Conservation (phyloP, 2,113 vertebrate species). For the Xyrauchen texanus region DNA sequence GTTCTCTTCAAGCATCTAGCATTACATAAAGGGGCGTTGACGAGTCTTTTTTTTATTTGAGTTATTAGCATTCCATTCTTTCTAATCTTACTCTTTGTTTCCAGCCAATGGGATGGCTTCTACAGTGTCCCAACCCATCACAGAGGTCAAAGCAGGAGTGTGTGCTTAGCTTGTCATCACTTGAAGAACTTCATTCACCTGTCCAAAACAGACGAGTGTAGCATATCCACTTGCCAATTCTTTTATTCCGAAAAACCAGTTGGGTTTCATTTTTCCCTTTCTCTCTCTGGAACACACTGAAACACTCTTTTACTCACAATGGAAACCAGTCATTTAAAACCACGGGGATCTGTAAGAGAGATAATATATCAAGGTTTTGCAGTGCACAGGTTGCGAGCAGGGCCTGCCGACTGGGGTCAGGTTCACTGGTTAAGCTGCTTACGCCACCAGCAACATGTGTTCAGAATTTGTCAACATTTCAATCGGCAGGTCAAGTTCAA, state of each 20-base stretch:
- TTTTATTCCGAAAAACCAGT: slow-evolving; percentile 38
- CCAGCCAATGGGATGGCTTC: neutral
- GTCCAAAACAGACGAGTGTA: neutral
- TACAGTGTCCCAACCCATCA: slow-evolving; percentile 6
- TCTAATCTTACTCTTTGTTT: slow-evolving; percentile 20
- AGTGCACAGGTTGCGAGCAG: slow-evolving; percentile 31
- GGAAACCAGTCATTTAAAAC: slow-evolving; percentile 48
- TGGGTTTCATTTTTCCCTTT: slow-evolving; percentile 50
- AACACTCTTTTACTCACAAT: slow-evolving; percentile 6
- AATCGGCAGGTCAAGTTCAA: too few relatives aligned
- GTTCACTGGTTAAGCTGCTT: slow-evolving; percentile 47
- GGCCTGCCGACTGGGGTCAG: slow-evolving; percentile 18
- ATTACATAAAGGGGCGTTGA: too few relatives aligned
- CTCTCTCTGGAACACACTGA: slow-evolving; percentile 28
- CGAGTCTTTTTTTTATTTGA: neutral
- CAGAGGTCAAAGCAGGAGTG: slow-evolving; percentile 26
- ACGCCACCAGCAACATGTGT: slow-evolving; percentile 47
- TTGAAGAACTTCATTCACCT: slow-evolving; percentile 1
- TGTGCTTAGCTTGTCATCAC: slow-evolving; percentile 24
- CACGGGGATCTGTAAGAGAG: slow-evolving; percentile 23
- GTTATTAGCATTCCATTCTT: neutral
- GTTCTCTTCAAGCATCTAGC: too few relatives aligned
- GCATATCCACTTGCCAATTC: slow-evolving; percentile 27
- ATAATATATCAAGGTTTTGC: slow-evolving; percentile 43
- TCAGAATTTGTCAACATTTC: slow-evolving; percentile 1